Percentiles rank a stretch among this genome's conserved stretches.
Conservation (phyloP, 2,113 vertebrate genomes). For the Corythaeola cristata region DNA sequence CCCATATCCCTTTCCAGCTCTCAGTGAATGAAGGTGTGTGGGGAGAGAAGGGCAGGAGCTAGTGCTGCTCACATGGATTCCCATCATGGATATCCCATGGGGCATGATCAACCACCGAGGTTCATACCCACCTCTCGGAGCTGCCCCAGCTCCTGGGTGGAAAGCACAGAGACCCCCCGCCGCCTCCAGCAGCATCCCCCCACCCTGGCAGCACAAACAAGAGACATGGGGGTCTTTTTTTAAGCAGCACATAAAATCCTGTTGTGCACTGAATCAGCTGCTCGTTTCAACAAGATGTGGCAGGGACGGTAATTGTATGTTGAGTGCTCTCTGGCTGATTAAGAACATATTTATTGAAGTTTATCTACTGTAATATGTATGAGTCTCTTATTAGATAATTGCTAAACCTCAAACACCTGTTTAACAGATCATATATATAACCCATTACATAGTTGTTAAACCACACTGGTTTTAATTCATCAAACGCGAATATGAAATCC, state of each 20-base stretch:
- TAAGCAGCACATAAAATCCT: neutral
- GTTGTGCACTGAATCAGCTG: constrained; percentile 9
- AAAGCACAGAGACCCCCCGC: neutral
- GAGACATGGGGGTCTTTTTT: neutral
- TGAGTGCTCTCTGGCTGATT: constrained; percentile 66
- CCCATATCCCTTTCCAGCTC: neutral
- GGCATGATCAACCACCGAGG: neutral
- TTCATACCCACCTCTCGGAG: neutral
- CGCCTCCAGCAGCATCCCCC: no score
- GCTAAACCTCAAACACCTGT: constrained; percentile 70
- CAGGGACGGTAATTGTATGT: constrained; percentile 62
- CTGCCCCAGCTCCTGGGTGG: neutral
- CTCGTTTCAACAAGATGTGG: constrained; percentile 40
- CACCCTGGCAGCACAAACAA: neutral
- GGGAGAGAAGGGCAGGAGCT: neutral
- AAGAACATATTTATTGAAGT: constrained; percentile 74
- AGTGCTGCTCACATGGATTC: accelerated
- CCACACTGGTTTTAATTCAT: constrained; percentile 63
- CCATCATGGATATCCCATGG: accelerated
- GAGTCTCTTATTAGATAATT: constrained; percentile 72
- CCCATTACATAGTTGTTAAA: constrained; percentile 65
- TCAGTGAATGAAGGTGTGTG: accelerated
- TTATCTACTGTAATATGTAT: constrained; percentile 71
- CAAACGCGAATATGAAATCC: constrained; percentile 25
- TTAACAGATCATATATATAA: constrained; percentile 68